Percentiles rank a stretch among this genome's conserved stretches.
These are phyloP conservation scores for Xenopus petersii DNA, from an alignment of 2,797 vertebrate species.

Conservation along the genomic window DNA sequence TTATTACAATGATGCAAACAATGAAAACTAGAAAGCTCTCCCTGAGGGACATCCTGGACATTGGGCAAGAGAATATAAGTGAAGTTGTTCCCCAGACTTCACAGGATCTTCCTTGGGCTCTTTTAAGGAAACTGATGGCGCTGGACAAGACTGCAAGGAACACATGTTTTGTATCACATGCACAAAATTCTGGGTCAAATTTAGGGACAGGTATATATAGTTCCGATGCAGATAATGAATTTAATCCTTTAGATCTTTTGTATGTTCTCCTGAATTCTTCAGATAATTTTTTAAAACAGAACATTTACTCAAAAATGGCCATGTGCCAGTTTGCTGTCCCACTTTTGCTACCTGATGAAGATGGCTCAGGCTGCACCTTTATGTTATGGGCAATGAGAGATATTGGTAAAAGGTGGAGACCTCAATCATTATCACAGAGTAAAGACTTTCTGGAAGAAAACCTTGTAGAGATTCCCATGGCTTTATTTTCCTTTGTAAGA, in stretches of 20 bases:
- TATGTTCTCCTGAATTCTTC: conserved; percentile 65
- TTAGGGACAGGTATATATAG: conserved; percentile 4
- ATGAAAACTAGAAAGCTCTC: conserved; percentile 54
- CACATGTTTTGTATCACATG: too few species aligned
- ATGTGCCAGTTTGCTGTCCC: conserved; percentile 33
- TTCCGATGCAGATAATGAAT: not conserved
- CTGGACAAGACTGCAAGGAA: conserved; percentile 57
- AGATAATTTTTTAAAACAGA: conserved; percentile 24
- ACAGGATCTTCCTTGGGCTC: conserved; percentile 55
- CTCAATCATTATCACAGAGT: conserved; percentile 49
- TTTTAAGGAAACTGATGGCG: conserved; percentile 62
- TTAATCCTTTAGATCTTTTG: conserved; percentile 75
- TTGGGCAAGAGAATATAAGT: conserved; percentile 55
- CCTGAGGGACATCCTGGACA: conserved; percentile 56
- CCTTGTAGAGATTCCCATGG: conserved; percentile 61
- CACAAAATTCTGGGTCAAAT: too few species aligned
- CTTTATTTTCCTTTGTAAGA: conserved; percentile 59
- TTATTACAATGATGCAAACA: not conserved
- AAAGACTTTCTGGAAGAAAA: conserved; percentile 58
- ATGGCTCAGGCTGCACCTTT: conserved; percentile 1
- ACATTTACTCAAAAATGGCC: conserved; percentile 27
- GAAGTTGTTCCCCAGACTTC: conserved; percentile 47
- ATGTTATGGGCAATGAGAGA: conserved; percentile 32
- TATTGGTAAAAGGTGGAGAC: conserved; percentile 63
- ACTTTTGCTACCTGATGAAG: not conserved